Base-by-base conservation (phyloP, 2,797 vertebrate species). In the Perodicticus potto region DNA sequence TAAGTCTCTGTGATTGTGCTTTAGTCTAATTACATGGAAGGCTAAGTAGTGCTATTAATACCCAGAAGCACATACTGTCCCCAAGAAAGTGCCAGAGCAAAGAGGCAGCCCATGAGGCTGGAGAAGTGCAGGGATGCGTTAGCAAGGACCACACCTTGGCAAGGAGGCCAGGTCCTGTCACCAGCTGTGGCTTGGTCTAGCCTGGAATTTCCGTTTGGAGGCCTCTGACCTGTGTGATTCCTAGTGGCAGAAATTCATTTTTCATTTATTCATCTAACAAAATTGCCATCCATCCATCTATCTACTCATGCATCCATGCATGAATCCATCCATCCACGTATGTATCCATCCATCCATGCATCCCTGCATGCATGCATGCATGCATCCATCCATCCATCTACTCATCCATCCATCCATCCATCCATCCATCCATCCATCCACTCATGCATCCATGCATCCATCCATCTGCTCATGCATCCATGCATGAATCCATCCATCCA, bases 1-100 rank as follows among this genome's bases (percentile, higher is more conserved):
- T 86, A 91, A 10, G 14, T 89, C 96, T 92, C 92, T 9, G 23
- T 86, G 77, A 53, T 70, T 82, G 87, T 34, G 86, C 73, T 95
- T 65, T 76, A 53, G 49, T 86, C 59, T 83, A 95, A 97, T 86
- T 74, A 96, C 74, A 34, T 27, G 95, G 85, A 49, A 96, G 17
- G 29, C 96, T 83, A 94, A 97, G 84, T 81, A 80, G 97, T 2
- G 25, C 92, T 95, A 90, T 69, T 84, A 93, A 86, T 59, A 97
- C n/a, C 22, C 59, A 92, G 72, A 45, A 95, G 80, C 57, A 45
- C 59, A 78, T 16, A 59, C 85, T 81, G 92, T 63, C 17, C 27
- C 34, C 43, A 16, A 13, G 93, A 49, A 65, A 63, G 53, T 0
- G 16, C 37, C 7, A 1, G 57, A 32, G 53, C 49, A 17, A 8